Evolutionary conservation across 2,113 vertebrate genomes (phyloP), one percentile per base, ranked within the genome.

Genomic region (Porphyrio hochstetteri): DNA sequence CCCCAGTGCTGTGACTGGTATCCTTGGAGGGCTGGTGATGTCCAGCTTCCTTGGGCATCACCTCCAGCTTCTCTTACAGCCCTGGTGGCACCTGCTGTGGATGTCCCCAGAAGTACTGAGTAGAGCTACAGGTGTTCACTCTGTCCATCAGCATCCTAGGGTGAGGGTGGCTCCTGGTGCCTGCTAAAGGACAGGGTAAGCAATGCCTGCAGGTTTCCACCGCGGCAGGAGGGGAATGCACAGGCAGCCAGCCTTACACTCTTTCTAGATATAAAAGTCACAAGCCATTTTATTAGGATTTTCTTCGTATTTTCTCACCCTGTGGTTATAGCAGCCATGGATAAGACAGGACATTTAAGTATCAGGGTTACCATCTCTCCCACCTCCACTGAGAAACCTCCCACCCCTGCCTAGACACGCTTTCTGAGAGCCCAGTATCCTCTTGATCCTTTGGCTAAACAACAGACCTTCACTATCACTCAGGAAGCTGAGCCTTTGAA

Each of bases 401-500:
- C 61, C 61, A 35, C 88, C 95, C 63, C 88, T 96, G 96, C 91
- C 91, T 80, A 89, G 93, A 92, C 94, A 96, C 0, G 83, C 86
- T 95, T 78, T 76, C 95, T 91, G 91, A 79, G 83, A 92, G 81
- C 96, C 88, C 91, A 92, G 78, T 93, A 96, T 95, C 88, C 96
- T 91, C 95, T 92, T 96, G 96, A 96, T 94, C 92, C 92, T 92
- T 97, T 96, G 95, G 95, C 92, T 95, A 92, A 96, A 96, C 91
- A 94, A 95, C 92, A 96, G 96, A 93, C 88, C 95, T 95, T 93
- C 82, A 91, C 86, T 95, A 96, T 95, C 93, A 89, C 88, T 89
- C 92, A 91, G 92, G 96, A 96, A 96, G 86, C 86, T 82, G 81
- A 94, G 95, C 88, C 96, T 97, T 96, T 96, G 95, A 97, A 96